phyloP scores from a whole-genome alignment of 2,888 invertebrate genomes.

The Campoplex capitator region DNA sequence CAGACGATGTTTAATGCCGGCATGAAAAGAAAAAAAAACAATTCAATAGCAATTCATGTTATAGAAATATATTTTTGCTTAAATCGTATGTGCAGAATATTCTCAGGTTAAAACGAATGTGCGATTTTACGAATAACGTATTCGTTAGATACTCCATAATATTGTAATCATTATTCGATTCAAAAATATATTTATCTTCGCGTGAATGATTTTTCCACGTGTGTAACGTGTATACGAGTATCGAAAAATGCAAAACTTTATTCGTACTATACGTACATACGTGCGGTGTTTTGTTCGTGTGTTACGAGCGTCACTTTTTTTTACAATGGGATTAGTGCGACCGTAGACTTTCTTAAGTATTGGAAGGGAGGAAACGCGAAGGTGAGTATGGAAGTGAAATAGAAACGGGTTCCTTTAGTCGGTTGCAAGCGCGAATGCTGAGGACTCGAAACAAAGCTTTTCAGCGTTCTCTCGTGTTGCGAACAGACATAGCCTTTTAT shows the following conservation, averaged over 20 bases:
- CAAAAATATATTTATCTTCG: no score
- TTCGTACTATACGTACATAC: not conserved
- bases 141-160: no score
- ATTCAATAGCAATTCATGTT: no score
- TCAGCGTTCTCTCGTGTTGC: constrained; percentile 24
- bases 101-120: no score
- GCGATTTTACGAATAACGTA: no score
- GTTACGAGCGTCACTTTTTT: not conserved
- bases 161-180: no score
- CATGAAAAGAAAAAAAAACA: not conserved
- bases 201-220: not conserved
- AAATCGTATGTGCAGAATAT: no score
- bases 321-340: not conserved
- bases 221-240: not conserved
- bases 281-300: not conserved
- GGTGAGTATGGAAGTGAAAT: not conserved
- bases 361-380: not conserved
- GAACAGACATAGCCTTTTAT: constrained; percentile 10
- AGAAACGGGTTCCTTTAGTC: constrained; percentile 4
- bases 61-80: no score
- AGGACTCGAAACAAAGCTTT: constrained; percentile 2
- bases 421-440: constrained; percentile 1
- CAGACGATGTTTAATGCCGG: no score
- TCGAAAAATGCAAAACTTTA: not conserved
- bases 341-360: not conserved